Base-by-base conservation (phyloP, 1,140 invertebrate genomes). In the Saccostrea echinata region DNA sequence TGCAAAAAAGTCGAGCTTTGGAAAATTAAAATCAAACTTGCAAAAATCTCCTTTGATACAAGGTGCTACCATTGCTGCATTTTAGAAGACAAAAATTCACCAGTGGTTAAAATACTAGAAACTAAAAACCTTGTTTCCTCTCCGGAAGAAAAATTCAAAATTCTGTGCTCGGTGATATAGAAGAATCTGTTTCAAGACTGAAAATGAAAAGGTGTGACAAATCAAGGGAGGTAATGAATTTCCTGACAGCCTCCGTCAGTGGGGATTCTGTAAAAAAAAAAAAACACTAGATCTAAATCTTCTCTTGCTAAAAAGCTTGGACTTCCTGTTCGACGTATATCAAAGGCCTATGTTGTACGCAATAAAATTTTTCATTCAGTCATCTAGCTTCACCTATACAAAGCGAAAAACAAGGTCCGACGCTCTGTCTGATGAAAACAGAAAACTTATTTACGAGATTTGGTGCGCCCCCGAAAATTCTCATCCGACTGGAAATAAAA, bases 341-440 rank as follows among this genome's bases (percentile, higher is more conserved):
- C 84, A 76, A 51, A 52, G 9, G 84, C 18, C 18, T 12, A 85
- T 30, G 33, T 18, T 24, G 71, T 51, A 71, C 30, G 64, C 8
- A 85, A 57, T 51, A 27, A 16, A 24, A 68, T 85, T 11, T 52
- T 85, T 24, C 55, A 53, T n/a, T 85, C 84, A 18, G 84, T 51
- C 24, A 27, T 85, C 24, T 18, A 71, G 61, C n/a, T 71, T 52
- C 43, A 51, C 68, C 13, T 76, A 52, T 55, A 85, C 84, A 3
- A 85, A 85, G 52, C 18, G 84, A 13, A 30, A 43, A 52, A 85
- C 84, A 18, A 30, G 84, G 71, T 35, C 43, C 16, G 84, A 85
- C 71, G 43, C n/a, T n/a, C 68, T 24, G 52, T 76, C 84, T 16
- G 64, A 71, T 27, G 35, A 71, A 13, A 85, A 21, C 27, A 68